Evolutionary conservation across 2,797 vertebrate genomes (phyloP).

Genomic region (Phoxinus dragarum): DNA sequence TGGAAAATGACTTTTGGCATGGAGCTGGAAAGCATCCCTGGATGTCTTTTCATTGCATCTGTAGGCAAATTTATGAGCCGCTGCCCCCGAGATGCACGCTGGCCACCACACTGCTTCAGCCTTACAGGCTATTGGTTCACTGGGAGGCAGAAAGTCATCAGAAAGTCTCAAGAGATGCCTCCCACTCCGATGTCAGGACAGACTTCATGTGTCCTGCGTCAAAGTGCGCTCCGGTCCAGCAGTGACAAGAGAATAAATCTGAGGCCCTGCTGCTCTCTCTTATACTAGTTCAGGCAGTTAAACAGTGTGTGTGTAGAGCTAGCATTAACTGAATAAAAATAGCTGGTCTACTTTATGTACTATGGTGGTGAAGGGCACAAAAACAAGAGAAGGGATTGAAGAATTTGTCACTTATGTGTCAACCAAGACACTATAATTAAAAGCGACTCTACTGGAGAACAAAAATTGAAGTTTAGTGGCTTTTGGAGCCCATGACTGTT

Average conservation of each 20-base stretch:
- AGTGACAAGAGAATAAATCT: conserved; percentile 77
- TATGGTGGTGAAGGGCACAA: conserved; percentile 4
- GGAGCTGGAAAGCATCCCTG: conserved; percentile 65
- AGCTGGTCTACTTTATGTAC: conserved; percentile 44
- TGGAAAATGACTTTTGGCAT: conserved; percentile 61
- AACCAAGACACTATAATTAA: not conserved
- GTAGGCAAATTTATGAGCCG: conserved; percentile 74
- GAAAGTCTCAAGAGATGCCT: conserved; percentile 56
- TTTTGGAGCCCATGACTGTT: not conserved
- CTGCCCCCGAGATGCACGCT: conserved; percentile 39
- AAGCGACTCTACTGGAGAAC: not conserved
- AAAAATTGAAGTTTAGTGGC: not conserved
- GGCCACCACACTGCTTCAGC: conserved; percentile 48
- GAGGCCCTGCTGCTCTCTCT: conserved; percentile 44
- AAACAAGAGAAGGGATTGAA: conserved; percentile 21
- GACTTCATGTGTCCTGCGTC: conserved; percentile 65
- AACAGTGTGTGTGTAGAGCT: conserved; percentile 50
- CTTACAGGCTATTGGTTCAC: conserved; percentile 58
- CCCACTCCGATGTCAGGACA: conserved; percentile 62
- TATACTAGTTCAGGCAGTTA: conserved; percentile 70
- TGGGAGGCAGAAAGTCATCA: conserved; percentile 66
- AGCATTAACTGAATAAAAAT: conserved; percentile 61
- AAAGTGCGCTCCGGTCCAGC: conserved; percentile 66
- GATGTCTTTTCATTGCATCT: conserved; percentile 67
- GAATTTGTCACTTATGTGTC: conserved; percentile 10